Base-by-base conservation (phyloP, 2,113 vertebrate species). In the Porphyrio hochstetteri region DNA sequence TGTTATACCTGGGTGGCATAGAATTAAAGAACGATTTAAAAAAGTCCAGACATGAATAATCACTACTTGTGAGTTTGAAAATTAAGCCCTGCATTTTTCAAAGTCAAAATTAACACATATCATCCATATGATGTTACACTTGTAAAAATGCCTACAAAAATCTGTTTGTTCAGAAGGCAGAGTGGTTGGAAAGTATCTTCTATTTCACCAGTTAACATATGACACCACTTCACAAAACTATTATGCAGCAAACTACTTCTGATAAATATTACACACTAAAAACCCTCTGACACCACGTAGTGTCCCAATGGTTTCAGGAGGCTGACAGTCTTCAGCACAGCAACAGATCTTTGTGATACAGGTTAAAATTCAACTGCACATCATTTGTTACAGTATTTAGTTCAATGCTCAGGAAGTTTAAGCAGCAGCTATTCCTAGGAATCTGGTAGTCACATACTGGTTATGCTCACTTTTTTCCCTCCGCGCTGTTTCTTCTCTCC, bases 131-230 rank as follows among this genome's bases (percentile, higher is more conserved):
- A 61, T 35, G 5, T 44, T 83, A 77, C 13, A 21, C 44, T 86
- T 84, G 36, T 92, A 82, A 86, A 96, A 95, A 82, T 16, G 60
- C 56, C 57, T 79, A 76, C 42, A 86, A 92, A 95, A 81, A 48
- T 29, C 40, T n/a, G n/a, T 88, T 76, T 74, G 69, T 87, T 95
- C 71, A 87, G 92, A 96, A 95, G 77, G 69, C 80, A 71, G 65
- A 86, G 67, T 33, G 57, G 68, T 44, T 59, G 56, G 71, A 56
- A 94, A 81, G n/a, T 50, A 36, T 60, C 33, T 85, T 48, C 65
- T 84, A 13, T 64, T 83, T 88, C 55, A 64, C 56, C 38, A 57
- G 68, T 55, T 52, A 86, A 85, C 65, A 92, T 85, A 19, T 25
- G 5, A 53, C 64, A 88, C 56, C 52, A 82, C 48, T 70, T 89